Evolutionary conservation across 1,140 invertebrate genomes (phyloP), one percentile per base, ranked within the genome.

Genomic region (Calephelis nemesis): DNA sequence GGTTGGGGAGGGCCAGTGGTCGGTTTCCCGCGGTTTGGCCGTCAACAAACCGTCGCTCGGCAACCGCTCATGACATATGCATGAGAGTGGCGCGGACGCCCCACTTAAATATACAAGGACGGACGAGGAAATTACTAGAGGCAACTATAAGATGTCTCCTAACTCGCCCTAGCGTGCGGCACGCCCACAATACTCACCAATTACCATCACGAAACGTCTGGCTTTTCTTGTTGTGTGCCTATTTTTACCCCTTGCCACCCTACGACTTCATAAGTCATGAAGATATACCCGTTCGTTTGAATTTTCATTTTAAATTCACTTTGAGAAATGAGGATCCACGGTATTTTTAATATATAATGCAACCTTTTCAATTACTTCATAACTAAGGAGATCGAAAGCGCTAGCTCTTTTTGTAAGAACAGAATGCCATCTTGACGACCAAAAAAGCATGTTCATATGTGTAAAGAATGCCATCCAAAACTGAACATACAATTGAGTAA

Each of bases 41-140:
- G 87, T 85, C 89, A 91, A 91, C 89, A 91, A 91, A 91, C 87
- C 75, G 89, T 91, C 79, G 87, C 89, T 49, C 72, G 77, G 89
- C 89, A 90, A 91, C 89, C 78, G 81, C 83, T 91, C 87, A 91
- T 91, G 87, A 91, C 84, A 89, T 90, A 90, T 91, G 89, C 87
- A 91, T 91, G 87, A 90, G 84, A 87, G 80, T 72, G 85, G 76
- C 76, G 74, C 75, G 79, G 79, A 85, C 82, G 77, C 74, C 69
- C 74, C 84, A 81, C 82, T 90, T 88, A 85, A 88, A 91, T 91
- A 91, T 88, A 87, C 85, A 87, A 89, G 84, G 81, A 88, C 83
- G 77, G 75, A 79, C 82, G 79, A 77, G 85, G 78, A 89, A 90
- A 89, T 90, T 91, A 89, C 83, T 75, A 84, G 79, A 85, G 81